phyloP scores from a whole-genome alignment of 37 sponge, comb jelly and placozoan genomes.

The Ianthella basta region DNA sequence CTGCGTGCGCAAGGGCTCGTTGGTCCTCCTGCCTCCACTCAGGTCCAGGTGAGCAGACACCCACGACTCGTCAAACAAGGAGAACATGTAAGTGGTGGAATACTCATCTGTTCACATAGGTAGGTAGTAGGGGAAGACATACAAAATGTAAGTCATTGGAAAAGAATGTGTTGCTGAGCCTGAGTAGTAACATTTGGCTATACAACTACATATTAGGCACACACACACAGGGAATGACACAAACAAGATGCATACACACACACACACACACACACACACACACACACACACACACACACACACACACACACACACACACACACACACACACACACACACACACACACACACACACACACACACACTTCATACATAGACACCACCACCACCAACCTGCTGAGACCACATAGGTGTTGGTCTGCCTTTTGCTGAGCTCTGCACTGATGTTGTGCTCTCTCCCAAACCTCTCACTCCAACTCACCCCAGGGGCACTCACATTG shows the following conservation, averaged over 20 bases:
- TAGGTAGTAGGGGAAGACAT: not conserved
- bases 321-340: conserved; percentile 54
- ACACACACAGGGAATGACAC: conserved; percentile 1
- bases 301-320: conserved; percentile 48
- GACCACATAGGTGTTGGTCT: conserved; percentile 50
- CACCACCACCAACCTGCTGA: conserved; percentile 49
- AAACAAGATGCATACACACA: conserved; percentile 17
- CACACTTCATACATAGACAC: conserved; percentile 46
- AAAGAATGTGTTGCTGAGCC: too few species aligned
- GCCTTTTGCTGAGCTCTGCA: conserved; percentile 43
- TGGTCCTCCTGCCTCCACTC: conserved; percentile 34
- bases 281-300: conserved; percentile 42
- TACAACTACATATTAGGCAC: not conserved
- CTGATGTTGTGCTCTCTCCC: conserved; percentile 70
- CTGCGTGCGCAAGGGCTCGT: conserved; percentile 51
- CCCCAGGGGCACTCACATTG: conserved; percentile 66
- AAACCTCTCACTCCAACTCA: conserved; percentile 66
- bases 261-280: conserved; percentile 36
- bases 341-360: conserved; percentile 59
- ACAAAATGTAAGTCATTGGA: not conserved
- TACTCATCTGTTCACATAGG: conserved; percentile 36
- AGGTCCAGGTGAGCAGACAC: conserved; percentile 55
- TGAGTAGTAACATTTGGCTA: not conserved
- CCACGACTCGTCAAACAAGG: conserved; percentile 57
- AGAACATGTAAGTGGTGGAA: conserved; percentile 66